Percentiles rank a stretch among this genome's conserved stretches.
Evolutionary conservation across 53 echinoderm and acorn worm species (phyloP).

Genomic region (Crossaster papposus): DNA sequence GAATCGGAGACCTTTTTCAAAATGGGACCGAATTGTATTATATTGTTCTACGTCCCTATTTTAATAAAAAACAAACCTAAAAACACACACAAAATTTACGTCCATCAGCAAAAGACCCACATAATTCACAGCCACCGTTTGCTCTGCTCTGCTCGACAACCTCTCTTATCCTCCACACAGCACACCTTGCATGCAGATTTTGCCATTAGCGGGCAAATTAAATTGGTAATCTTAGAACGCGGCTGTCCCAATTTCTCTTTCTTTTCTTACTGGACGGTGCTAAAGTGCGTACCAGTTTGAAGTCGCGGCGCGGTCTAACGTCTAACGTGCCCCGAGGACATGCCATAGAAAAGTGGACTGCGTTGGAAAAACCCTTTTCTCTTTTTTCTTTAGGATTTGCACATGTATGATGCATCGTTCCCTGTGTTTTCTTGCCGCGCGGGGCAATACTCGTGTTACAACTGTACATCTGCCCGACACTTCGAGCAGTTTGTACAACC

Average conservation of each 20-base stretch:
- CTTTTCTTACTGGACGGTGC: neutral
- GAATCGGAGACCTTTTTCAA: no score
- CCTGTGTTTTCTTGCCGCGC: neutral
- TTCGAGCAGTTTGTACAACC: neutral
- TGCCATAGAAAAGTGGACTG: neutral
- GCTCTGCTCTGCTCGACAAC: neutral
- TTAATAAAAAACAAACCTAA: no score
- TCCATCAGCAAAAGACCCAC: neutral
- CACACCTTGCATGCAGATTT: constrained; percentile 33
- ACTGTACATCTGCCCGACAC: constrained; percentile 21
- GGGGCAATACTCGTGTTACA: constrained; percentile 13
- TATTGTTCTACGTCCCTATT: no score
- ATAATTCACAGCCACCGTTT: neutral
- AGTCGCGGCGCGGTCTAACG: constrained; percentile 12
- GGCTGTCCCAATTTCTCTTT: neutral
- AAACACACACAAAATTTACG: no score
- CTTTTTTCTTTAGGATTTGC: neutral
- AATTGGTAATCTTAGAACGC: constrained; percentile 54
- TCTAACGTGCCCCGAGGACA: constrained; percentile 33
- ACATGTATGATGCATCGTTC: neutral
- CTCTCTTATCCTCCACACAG: neutral
- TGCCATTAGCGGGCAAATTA: constrained; percentile 31
- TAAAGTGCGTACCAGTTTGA: constrained; percentile 26
- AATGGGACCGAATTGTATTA: no score
- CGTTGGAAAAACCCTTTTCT: neutral